Evolutionary conservation across 2,797 vertebrate species (phyloP).

Genomic region (Cygnus olor): DNA sequence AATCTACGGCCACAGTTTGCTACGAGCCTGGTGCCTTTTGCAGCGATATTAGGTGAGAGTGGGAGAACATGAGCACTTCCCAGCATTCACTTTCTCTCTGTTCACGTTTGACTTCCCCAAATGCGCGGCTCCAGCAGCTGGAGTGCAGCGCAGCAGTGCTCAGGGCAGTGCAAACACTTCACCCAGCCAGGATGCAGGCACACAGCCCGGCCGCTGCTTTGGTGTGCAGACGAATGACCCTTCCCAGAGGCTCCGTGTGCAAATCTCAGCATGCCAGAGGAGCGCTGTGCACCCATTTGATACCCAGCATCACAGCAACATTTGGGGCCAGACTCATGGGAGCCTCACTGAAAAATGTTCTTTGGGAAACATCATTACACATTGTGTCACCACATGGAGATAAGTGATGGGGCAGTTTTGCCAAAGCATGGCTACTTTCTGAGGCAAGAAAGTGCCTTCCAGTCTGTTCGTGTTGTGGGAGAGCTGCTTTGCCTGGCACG

Average conservation of each 20-base stretch:
- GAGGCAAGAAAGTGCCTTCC: rapidly evolving
- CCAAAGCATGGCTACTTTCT: rapidly evolving
- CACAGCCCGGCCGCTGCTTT: rapidly evolving
- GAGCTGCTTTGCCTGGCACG: neutral
- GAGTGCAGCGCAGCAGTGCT: neutral
- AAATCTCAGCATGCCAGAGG: rapidly evolving
- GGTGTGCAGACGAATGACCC: neutral
- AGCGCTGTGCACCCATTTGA: rapidly evolving
- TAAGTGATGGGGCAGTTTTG: rapidly evolving
- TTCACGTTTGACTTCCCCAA: neutral
- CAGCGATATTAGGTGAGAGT: rapidly evolving
- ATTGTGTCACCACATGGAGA: rapidly evolving
- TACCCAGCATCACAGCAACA: rapidly evolving
- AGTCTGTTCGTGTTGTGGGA: neutral
- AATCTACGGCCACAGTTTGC: neutral
- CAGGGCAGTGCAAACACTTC: neutral
- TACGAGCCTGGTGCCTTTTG: rapidly evolving
- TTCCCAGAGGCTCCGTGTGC: rapidly evolving
- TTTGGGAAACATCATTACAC: rapidly evolving
- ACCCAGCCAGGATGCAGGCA: rapidly evolving
- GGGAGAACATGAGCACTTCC: rapidly evolving
- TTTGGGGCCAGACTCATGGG: neutral
- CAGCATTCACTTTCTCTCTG: neutral
- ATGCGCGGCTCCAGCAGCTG: rapidly evolving
- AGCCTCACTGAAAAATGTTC: rapidly evolving